Base-by-base conservation (phyloP, 2,113 vertebrate species). In the Aepyceros melampus region DNA sequence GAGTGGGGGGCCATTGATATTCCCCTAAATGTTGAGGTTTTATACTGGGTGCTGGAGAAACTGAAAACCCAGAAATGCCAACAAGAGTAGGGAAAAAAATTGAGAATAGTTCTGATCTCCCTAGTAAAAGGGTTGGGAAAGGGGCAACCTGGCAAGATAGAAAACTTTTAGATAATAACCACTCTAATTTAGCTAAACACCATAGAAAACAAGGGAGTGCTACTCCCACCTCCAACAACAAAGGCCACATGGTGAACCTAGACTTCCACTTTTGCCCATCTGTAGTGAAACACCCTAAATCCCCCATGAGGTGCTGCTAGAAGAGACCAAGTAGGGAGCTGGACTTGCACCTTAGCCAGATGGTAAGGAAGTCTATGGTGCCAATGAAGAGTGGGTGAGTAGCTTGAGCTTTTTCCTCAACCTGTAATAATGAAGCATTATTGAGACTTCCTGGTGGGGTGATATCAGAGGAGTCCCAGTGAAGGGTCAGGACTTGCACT, bases 21-120 rank as follows among this genome's bases (percentile, higher is more conserved):
- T 62, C 31, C 6, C 12, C 9, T 29, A 53, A 67, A 49, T 47
- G 16, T 58, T 4, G 3, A 87, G 49, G 13, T 67, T 67, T 87
- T 7, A 55, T 27, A 67, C 27, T 83, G 33, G 49, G 9, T 60
- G 9, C 49, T 3, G 16, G 31, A 90, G 21, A 88, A 67, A 4
- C 27, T 31, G 58, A 56, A 49, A 95, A 89, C n/a, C 56, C n/a
- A 64, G 33, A 60, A 58, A 53, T 60, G 9, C 31, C 89, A 51
- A n/a, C 2, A 33, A 7, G 2, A 51, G 0, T 17, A n/a, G 53
- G 47, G 3, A 1, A 3, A 10, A 36, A 15, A 49, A 14, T 40
- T 16, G 29, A 62, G 21, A 33, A 83, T 40, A 82, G 12, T 3
- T 4, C 84, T 62, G 11, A 2, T 85, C 3, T 88, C 13, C 23